Evolutionary conservation across 2,113 vertebrate species (phyloP).

Genomic region (Scomber colias): DNA sequence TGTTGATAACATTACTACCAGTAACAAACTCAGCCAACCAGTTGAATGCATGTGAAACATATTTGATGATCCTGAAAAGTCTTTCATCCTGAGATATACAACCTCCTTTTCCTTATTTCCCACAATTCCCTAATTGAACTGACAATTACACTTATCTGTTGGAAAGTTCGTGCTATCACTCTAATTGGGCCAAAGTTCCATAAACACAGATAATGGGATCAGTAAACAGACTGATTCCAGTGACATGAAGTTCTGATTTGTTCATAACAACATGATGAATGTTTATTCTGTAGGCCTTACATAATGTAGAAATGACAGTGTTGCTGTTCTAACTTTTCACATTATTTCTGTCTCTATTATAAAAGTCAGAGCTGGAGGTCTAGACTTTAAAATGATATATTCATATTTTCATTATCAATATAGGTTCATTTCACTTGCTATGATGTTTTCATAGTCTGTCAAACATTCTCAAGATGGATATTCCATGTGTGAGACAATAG

Average conservation of each 20-base stretch:
- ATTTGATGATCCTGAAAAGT: background rate
- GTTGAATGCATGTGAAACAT: background rate
- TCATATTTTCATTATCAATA: too few species aligned
- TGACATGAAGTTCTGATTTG: background rate
- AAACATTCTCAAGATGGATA: too few species aligned
- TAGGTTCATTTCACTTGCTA: too few species aligned
- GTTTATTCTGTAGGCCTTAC: conserved; percentile 29
- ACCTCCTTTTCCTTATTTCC: background rate
- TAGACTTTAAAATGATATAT: too few species aligned
- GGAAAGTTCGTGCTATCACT: conserved; percentile 25
- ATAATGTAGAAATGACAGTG: background rate
- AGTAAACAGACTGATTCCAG: conserved; percentile 56
- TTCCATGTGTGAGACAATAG: too few species aligned
- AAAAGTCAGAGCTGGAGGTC: too few species aligned
- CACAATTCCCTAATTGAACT: conserved; percentile 16
- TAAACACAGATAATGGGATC: conserved; percentile 38
- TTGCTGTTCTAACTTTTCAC: background rate
- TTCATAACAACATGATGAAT: conserved; percentile 21
- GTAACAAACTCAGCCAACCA: background rate
- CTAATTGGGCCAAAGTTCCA: conserved; percentile 13
- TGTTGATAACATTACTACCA: background rate
- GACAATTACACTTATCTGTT: conserved; percentile 59
- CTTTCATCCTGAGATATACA: background rate
- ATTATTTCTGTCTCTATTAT: background rate
- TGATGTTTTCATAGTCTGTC: too few species aligned